These are phyloP conservation scores for Oxyruncus cristatus DNA, from an alignment of 2,113 vertebrate genomes.

Conservation along the genomic window DNA sequence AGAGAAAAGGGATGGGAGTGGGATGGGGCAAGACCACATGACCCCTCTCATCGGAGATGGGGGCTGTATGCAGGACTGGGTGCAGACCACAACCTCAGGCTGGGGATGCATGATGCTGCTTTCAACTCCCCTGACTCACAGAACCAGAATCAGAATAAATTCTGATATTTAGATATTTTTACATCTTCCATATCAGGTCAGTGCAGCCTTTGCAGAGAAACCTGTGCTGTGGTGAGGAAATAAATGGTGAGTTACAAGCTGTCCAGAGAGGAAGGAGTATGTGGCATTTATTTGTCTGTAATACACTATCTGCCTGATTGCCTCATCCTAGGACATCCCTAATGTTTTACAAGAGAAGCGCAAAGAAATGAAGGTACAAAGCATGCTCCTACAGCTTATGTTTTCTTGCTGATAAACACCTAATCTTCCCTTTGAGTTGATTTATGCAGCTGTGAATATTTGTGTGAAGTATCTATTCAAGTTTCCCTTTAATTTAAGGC, in stretches of 20 bases:
- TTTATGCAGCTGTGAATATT: conserved; percentile 40
- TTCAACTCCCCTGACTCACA: background rate
- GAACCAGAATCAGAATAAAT: background rate
- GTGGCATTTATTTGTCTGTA: conserved; percentile 26
- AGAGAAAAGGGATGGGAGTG: background rate
- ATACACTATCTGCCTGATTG: conserved; percentile 46
- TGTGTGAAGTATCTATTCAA: conserved; percentile 27
- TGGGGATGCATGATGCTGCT: background rate
- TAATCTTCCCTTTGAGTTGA: background rate
- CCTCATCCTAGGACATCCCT: conserved; percentile 17
- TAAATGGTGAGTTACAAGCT: conserved; percentile 24
- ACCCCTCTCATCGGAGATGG: background rate
- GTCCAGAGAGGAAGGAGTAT: background rate
- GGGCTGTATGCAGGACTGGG: background rate
- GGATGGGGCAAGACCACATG: background rate
- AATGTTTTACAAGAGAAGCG: conserved; percentile 37
- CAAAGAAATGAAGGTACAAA: conserved; percentile 34
- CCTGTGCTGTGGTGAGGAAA: background rate
- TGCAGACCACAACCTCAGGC: background rate
- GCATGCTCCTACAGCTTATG: background rate
- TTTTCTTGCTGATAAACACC: conserved; percentile 41
- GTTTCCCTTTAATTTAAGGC: conserved; percentile 43
- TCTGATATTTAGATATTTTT: background rate
- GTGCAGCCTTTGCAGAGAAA: conserved; percentile 4
- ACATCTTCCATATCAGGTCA: background rate